These are phyloP conservation scores for Nymphicus hollandicus DNA, from an alignment of 2,113 vertebrate species.

Conservation along the genomic window DNA sequence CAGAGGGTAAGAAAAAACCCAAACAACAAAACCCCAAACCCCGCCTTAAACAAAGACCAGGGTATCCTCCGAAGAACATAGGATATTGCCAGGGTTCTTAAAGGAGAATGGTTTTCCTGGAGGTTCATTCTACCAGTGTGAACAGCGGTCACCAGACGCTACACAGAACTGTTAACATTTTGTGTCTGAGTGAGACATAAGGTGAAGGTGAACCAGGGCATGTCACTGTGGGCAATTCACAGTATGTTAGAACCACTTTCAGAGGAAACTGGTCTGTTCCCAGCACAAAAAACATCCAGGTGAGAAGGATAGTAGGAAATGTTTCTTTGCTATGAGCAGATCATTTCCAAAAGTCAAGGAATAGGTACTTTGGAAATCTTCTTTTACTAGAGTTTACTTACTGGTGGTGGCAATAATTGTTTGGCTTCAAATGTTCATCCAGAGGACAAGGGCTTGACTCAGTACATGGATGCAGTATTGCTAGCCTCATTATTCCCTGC, in stretches of 20 bases:
- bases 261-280: not conserved
- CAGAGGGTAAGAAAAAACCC: not conserved
- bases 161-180: not conserved
- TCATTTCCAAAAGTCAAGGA: not conserved
- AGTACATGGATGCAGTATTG: not conserved
- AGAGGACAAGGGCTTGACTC: not conserved
- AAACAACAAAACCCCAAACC: not conserved
- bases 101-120: not conserved
- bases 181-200: not conserved
- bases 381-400: not conserved
- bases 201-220: not conserved
- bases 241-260: not conserved
- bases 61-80: not conserved
- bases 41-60: not conserved
- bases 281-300: not conserved
- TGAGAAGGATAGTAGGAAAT: not conserved
- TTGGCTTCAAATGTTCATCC: not conserved
- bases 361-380: not conserved
- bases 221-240: not conserved
- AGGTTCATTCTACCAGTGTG: not conserved
- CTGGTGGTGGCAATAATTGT: not conserved
- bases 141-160: not conserved
- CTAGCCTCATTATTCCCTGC: not conserved
- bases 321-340: not conserved
- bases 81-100: not conserved